phyloP scores from a whole-genome alignment of 2,888 invertebrate species.

The Allophyes oxyacanthae region DNA sequence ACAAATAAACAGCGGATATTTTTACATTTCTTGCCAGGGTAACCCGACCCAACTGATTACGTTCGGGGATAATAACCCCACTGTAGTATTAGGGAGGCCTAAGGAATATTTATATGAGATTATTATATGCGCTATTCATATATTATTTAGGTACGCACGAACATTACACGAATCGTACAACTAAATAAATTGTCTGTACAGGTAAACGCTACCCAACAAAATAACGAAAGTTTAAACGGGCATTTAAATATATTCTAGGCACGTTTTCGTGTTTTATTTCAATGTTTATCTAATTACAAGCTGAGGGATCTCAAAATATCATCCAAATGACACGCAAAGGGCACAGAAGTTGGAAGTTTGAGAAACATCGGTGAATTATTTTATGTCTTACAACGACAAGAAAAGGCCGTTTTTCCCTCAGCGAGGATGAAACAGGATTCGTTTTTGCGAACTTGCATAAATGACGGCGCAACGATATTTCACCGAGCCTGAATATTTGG shows the following conservation, averaged over 20 bases:
- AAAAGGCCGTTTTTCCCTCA: conserved; percentile 76
- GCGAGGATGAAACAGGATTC: conserved; percentile 76
- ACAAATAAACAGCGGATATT: conserved; percentile 89
- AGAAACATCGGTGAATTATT: conserved; percentile 69
- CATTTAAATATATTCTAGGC: conserved; percentile 36
- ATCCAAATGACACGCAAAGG: conserved; percentile 79
- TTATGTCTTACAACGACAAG: conserved; percentile 73
- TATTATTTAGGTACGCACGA: conserved; percentile 52
- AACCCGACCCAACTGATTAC: conserved; percentile 88
- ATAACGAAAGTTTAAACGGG: conserved; percentile 20
- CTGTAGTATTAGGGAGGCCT: conserved; percentile 73
- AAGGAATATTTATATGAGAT: conserved; percentile 79
- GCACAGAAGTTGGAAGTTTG: conserved; percentile 68
- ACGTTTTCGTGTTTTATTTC: conserved; percentile 61
- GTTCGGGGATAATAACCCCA: conserved; percentile 83
- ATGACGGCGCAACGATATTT: conserved; percentile 85
- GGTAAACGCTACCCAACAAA: conserved; percentile 21
- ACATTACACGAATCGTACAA: conserved; percentile 35
- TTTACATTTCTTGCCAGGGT: conserved; percentile 86
- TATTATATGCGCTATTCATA: conserved; percentile 67
- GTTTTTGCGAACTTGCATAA: conserved; percentile 87
- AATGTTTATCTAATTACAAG: conserved; percentile 77
- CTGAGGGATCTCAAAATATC: conserved; percentile 74
- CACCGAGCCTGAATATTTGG: conserved; percentile 85
- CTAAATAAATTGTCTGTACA: conserved; percentile 36